phyloP scores from a whole-genome alignment of 2,113 vertebrate genomes.

The Cheilinus undulatus region DNA sequence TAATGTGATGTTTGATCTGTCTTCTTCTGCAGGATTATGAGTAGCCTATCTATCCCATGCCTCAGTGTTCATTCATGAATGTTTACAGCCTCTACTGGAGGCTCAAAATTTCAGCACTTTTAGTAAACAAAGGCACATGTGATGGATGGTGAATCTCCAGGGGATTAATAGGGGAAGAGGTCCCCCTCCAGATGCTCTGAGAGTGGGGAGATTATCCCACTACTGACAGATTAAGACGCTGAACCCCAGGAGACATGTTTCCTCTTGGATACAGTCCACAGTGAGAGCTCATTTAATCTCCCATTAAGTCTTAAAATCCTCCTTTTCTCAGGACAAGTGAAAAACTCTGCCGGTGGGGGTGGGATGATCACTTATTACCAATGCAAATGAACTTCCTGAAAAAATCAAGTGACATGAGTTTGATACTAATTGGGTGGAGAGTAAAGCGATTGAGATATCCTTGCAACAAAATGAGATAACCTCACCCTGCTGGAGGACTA shows the following conservation, averaged over 20 bases:
- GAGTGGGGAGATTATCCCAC: conserved; percentile 34
- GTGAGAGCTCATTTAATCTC: conserved; percentile 44
- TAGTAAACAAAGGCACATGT: conserved; percentile 35
- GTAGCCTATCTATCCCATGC: not conserved
- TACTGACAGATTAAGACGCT: conserved; percentile 58
- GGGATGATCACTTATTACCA: conserved; percentile 37
- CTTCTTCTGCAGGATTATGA: not conserved
- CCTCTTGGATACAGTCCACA: conserved; percentile 31
- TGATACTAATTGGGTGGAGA: not conserved
- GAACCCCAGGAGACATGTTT: conserved; percentile 29
- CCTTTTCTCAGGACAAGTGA: conserved; percentile 14
- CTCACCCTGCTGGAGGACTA: not conserved
- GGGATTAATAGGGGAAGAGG: conserved; percentile 31
- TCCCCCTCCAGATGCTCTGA: conserved; percentile 11
- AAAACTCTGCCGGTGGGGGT: conserved; percentile 11
- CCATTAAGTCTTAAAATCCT: conserved; percentile 30
- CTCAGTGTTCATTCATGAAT: not conserved
- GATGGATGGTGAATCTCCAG: conserved; percentile 38
- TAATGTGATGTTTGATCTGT: not conserved
- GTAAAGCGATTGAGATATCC: not conserved
- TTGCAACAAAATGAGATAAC: conserved; percentile 8
- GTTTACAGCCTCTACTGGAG: not conserved
- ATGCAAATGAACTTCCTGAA: conserved; percentile 29
- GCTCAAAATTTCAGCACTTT: not conserved
- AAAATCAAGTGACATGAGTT: conserved; percentile 14